These are phyloP conservation scores for Archips xylosteana DNA, from an alignment of 2,888 invertebrate species.

Conservation along the genomic window DNA sequence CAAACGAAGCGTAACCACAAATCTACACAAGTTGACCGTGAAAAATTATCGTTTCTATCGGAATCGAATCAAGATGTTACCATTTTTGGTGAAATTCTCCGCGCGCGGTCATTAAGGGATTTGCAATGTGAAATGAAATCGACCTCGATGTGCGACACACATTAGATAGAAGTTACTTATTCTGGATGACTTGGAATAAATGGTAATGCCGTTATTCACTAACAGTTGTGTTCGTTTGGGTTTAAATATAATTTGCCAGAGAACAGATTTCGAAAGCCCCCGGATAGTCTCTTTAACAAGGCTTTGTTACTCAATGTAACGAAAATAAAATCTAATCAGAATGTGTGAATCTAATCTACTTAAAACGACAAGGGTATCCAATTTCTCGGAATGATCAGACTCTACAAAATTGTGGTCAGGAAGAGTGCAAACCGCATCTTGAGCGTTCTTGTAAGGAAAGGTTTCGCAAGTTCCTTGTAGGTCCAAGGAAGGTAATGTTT, in stretches of 20 bases:
- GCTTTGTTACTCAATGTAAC: too few relatives aligned
- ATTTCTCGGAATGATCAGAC: constrained; percentile 27
- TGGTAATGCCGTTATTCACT: constrained; percentile 8
- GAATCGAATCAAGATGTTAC: constrained; percentile 60
- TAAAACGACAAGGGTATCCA: constrained; percentile 4
- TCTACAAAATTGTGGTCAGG: constrained; percentile 31
- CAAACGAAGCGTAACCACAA: constrained; percentile 47
- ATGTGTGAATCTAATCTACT: background rate
- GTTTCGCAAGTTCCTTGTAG: constrained; percentile 41
- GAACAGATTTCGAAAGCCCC: background rate
- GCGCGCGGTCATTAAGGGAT: constrained; percentile 52
- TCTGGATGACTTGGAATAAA: constrained; percentile 10
- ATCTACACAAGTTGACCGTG: constrained; percentile 51
- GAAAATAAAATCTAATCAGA: too few relatives aligned
- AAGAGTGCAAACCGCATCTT: constrained; percentile 39
- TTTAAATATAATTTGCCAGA: background rate
- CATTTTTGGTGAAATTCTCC: constrained; percentile 55
- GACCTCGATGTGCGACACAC: constrained; percentile 53
- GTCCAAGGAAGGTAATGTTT: constrained; percentile 34
- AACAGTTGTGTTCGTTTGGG: background rate
- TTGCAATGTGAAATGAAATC: constrained; percentile 59
- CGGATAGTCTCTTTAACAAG: too few relatives aligned
- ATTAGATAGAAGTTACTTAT: constrained; percentile 42
- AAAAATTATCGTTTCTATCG: constrained; percentile 42
- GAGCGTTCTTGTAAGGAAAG: constrained; percentile 32